Evolutionary conservation across 1,140 invertebrate species (phyloP).

Genomic region (Laodelphax striatellus): DNA sequence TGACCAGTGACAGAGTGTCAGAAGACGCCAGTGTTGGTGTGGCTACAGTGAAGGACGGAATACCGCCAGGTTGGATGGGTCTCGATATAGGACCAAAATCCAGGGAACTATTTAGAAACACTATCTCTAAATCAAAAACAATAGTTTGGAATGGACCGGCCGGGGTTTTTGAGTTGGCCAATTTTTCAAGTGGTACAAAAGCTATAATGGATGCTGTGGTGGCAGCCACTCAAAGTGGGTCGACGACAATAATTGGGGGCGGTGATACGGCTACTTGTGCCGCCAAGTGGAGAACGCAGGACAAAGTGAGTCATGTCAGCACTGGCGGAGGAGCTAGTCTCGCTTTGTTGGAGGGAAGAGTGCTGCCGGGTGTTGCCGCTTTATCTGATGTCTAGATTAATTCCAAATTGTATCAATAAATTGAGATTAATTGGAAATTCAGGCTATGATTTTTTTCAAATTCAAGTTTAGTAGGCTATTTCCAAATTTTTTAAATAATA

Average conservation of each 20-base stretch:
- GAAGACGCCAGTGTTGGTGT: conserved; percentile 56
- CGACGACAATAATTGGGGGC: conserved; percentile 82
- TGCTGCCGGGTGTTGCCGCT: conserved; percentile 71
- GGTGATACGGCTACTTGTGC: conserved; percentile 94
- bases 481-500: no score
- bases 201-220: conserved; percentile 93
- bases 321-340: conserved; percentile 97
- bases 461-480: no score
- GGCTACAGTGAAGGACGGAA: conserved; percentile 72
- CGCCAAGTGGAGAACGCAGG: conserved; percentile 91
- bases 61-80: conserved; percentile 88
- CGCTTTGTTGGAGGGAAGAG: conserved; percentile 83
- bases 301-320: conserved; percentile 95
- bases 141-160: conserved; percentile 99
- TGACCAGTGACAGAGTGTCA: conserved; percentile 92
- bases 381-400: conserved; percentile 48
- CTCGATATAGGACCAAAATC: conserved; percentile 89
- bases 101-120: conserved; percentile 61
- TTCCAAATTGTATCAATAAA: no score
- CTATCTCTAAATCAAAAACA: conserved; percentile 81
- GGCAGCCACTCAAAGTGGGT: conserved; percentile 62
- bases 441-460: no score
- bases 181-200: conserved; percentile 87
- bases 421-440: no score
- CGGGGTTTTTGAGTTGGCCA: conserved; percentile 95